Base-by-base conservation (phyloP, 2,113 vertebrate genomes). In the Syrmaticus mikado region DNA sequence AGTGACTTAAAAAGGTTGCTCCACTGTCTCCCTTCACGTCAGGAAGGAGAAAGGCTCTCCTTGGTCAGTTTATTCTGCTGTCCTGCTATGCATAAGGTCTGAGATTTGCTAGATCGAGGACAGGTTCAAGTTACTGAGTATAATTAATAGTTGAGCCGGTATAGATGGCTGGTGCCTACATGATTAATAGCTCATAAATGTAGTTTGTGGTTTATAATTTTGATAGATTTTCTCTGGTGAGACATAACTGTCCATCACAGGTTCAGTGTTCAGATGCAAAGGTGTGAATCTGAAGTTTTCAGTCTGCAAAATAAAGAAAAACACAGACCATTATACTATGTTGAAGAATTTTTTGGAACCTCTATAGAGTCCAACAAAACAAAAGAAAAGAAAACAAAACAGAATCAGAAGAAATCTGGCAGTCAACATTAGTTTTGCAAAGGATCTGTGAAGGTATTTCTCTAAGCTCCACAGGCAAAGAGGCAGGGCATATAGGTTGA, bases 211-310 rank as follows among this genome's bases (percentile, higher is more conserved):
- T 1, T 0, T 19, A 62, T 50, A 85, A 57, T 96, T 94, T 71
- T 55, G 28, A 32, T 91, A 94, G 48, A 10, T 64, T 5, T 0
- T 4, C 28, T 87, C 91, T 66, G 53, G 4, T 28, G 45, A 28
- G 5, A 10, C 17, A 60, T 14, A 62, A 81, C 34, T 32, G 4
- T 65, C 2, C 5, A 1, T 32, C 4, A 1, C 11, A 41, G 18
- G 6, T 40, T 38, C 38, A 38, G 11, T 45, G 55, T 45, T 60
- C 0, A 0, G 10, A 15, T 0, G 0, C 30, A 41, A 32, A n/a
- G 24, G 3, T 20, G 21, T 28, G 11, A 10, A 48, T 5, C 4
- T 32, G 10, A 6, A 57, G 62, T 50, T 81, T 38, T 15, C 6
- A 45, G 21, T 14, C 86, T 94, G 87, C 53, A 76, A 85, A 11